Evolutionary conservation across 2,888 invertebrate genomes (phyloP).

Genomic region (Dicranocentrus wangi): DNA sequence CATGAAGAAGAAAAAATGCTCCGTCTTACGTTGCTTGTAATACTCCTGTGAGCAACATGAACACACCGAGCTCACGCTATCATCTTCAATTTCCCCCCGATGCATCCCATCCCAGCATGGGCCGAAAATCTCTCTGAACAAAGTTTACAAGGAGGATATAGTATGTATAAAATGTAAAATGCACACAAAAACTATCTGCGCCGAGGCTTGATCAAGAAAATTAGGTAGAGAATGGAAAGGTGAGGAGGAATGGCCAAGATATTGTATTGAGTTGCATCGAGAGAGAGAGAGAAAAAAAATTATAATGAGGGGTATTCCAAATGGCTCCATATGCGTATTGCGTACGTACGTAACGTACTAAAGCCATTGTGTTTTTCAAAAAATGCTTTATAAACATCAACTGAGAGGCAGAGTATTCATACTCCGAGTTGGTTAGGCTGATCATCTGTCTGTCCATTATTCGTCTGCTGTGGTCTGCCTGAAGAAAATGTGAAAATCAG

Average conservation of each 20-base stretch:
- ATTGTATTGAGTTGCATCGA: no score
- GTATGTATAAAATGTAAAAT: no score
- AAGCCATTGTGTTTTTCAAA: no score
- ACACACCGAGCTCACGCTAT: constrained; percentile 56
- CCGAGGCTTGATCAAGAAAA: no score
- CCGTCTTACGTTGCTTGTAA: no score
- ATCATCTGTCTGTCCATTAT: constrained; percentile 27
- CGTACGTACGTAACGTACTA: no score
- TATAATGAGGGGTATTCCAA: constrained; percentile 13
- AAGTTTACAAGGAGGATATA: not conserved
- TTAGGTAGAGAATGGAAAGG: constrained; percentile 17
- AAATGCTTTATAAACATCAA: no score
- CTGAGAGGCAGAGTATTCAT: no score
- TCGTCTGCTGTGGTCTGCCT: constrained; percentile 17
- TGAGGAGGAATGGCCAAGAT: constrained; percentile 4
- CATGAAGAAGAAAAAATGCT: no score
- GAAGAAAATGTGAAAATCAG: constrained; percentile 22
- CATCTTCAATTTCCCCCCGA: constrained; percentile 57
- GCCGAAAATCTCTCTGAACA: constrained; percentile 33
- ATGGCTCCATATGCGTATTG: no score
- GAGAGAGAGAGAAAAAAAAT: constrained; percentile 31
- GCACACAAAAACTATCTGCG: not conserved
- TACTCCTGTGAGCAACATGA: constrained; percentile 7
- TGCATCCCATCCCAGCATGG: constrained; percentile 59
- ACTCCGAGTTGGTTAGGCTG: not conserved